Evolutionary conservation across 2,797 vertebrate genomes (phyloP).

Genomic region (Huso huso): DNA sequence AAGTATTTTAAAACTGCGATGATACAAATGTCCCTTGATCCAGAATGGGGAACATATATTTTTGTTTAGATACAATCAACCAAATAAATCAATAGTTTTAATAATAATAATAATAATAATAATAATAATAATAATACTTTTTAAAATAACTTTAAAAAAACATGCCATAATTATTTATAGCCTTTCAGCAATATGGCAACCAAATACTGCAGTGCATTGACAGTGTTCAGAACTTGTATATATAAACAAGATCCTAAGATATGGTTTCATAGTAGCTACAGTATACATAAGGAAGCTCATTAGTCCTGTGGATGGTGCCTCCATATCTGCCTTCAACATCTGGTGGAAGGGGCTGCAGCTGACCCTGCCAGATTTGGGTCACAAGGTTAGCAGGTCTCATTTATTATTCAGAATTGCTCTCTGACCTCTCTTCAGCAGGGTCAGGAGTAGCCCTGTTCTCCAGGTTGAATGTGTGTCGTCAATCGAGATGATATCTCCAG

Average conservation of each 20-base stretch:
- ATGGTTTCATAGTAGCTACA: not conserved
- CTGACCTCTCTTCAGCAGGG: constrained; percentile 62
- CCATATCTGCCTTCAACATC: constrained; percentile 58
- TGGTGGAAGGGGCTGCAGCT: constrained; percentile 53
- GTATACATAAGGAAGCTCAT: constrained; percentile 45
- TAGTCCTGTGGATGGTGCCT: constrained; percentile 47
- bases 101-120: no score
- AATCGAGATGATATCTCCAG: constrained; percentile 24
- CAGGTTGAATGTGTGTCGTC: constrained; percentile 50
- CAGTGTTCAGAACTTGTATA: not conserved
- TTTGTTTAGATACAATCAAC: no score
- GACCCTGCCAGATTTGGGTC: constrained; percentile 61
- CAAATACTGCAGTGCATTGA: no score
- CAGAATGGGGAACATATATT: no score
- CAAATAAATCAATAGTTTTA: no score
- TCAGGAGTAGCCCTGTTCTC: constrained; percentile 50
- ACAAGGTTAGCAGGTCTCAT: constrained; percentile 67
- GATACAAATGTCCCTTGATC: no score
- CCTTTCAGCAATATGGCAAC: no score
- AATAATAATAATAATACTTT: no score
- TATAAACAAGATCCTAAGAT: not conserved
- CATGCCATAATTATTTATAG: no score
- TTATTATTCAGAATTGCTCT: constrained; percentile 75
- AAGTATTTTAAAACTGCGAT: no score
- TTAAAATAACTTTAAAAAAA: no score